Base-by-base conservation (phyloP, 2,888 invertebrate species). In the Ectropis crepuscularia region DNA sequence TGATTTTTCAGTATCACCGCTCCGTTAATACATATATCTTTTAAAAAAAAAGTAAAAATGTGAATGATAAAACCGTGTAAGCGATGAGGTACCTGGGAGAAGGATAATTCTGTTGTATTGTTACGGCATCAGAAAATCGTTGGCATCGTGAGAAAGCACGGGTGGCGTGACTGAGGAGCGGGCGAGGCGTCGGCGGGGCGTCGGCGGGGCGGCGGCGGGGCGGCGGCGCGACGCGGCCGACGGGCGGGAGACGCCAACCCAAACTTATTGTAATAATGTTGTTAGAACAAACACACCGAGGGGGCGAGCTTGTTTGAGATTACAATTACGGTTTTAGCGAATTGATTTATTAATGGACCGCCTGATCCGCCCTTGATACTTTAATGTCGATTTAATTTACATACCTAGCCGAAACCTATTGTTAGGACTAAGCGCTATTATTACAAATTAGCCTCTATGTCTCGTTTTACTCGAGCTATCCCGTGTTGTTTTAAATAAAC, bases 301-400 rank as follows among this genome's bases (percentile, higher is more conserved):
- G 89, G 87, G 88, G 85, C 83, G 67, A 81, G 82, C 87, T 87
- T 92, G 91, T 91, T 92, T 92, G 92, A 91, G 91, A 91, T 92
- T 91, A 91, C 92, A 92, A 92, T 92, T 92, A 92, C 92, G 91
- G 92, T 88, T 92, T 92, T 91, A 91, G 92, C 91, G 88, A 89
- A 91, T 90, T 92, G 92, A 92, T 92, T 92, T 92, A 92, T 92
- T 92, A 92, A 92, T 92, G 91, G 91, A 87, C 86, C 88, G 90
- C 85, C 88, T 91, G 90, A 92, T 91, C 90, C 90, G 88, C 84
- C 89, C 83, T 83, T 91, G 91, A 90, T 91, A 90, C 92, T 89
- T 90, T 89, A 89, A 90, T 90, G 87, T 89, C 89, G 89, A 90
- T 87, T 89, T 88, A 87, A 89, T 92, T 92, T 90, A 82, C 86